Base-by-base conservation (phyloP, 2,888 invertebrate genomes). In the Psylliodes chrysocephalus region DNA sequence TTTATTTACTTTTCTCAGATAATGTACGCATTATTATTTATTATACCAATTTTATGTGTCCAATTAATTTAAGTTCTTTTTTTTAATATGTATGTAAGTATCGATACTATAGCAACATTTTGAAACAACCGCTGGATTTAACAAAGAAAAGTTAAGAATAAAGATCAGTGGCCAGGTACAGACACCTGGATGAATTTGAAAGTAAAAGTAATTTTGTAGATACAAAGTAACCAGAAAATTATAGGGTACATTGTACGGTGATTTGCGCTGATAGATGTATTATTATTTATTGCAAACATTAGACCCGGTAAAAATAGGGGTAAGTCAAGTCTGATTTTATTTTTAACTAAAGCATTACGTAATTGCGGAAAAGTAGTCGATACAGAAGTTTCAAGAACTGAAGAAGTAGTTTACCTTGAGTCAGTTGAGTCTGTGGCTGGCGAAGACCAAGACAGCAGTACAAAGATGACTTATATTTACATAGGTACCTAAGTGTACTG, bases 351-450 rank as follows among this genome's bases (percentile, higher is more conserved):
- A 52, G 28, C 28, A 35, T 59, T 60, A 62, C 53, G 46, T 49
- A 64, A 67, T 60, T 8, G 28, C 59, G 59, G 59, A 59, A 42
- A 56, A 62, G 51, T 51, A 64, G 59, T 47, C 46, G 46, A 18
- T 56, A 56, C 25, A 46, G 47, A 60, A 18, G 38, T 33, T 35
- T 53, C 53, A 64, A 73, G 67, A 71, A 57, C 56, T 67, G 69
- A 70, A 71, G 71, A 78, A 80, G 76, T 77, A 71, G 81, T 81
- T 81, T 76, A 78, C 81, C 81, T 81, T 81, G 81, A 81, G 77
- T 81, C 80, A 81, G 80, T 81, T 81, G 81, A 81, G 77, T 81
- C 80, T 81, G 80, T 81, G 81, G 76, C 74, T 76, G 74, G 76
- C 75, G 78, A 75, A 79, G 79, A 59, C 76, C 77, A 15, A 49